Base-by-base conservation (phyloP, 1,140 invertebrate genomes). In the Arctopsyche grandis region DNA sequence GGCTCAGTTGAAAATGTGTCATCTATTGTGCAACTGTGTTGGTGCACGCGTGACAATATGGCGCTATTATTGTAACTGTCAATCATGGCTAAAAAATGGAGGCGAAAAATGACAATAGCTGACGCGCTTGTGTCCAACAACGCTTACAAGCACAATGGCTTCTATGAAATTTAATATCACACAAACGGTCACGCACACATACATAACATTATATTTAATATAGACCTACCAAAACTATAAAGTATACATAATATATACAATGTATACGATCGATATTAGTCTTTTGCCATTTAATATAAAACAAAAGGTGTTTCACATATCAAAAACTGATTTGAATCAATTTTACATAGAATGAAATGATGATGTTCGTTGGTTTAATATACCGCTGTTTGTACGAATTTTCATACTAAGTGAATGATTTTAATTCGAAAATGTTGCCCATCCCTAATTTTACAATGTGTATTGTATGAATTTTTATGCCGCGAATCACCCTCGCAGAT, bases 51-150 rank as follows among this genome's bases (percentile, higher is more conserved):
- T 77, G 77, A 81, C 80, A 81, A 81, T 81, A 77, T 81, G 73
- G 80, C 71, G 71, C 74, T 81, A 78, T 81, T 81, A 76, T 81
- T 78, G 71, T 79, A 73, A 60, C 71, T 81, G 80, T 81, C 80
- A 81, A 81, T 81, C 80, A 81, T 24, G 75, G 74, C 56, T 73
- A 79, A 79, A 81, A 76, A 79, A 75, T 63, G 77, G 48, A 58
- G 21, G 75, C 58, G 52, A 73, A 75, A 77, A 78, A 74, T 77
- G 66, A 76, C 74, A 76, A 76, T 60, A 29, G 74, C 46, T 44
- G 70, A 74, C 56, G 74, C 63, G 74, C 29, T 56, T 56, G 74
- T 76, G 74, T 60, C 74, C 74, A 26, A 43, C 71, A 48, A 21
- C 71, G 63, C 63, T 66, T 66, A 22, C 63, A 14, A 26, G 24